Conservation (phyloP, 1,140 invertebrate genomes). For the Leptestheria dahalacensis region DNA sequence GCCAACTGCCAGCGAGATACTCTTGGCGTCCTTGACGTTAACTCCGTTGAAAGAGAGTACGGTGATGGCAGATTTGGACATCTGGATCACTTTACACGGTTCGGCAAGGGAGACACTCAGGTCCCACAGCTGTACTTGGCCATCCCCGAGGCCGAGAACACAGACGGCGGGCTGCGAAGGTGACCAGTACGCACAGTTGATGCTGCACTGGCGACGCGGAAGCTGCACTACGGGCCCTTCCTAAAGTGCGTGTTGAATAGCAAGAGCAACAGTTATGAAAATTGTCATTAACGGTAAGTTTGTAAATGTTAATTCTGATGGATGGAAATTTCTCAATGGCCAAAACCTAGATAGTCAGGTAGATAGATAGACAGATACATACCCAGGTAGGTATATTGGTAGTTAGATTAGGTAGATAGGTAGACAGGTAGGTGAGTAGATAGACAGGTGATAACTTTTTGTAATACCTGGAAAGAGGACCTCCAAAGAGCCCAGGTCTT, state of each 20-base stretch:
- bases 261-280: neutral
- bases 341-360: too few relatives aligned
- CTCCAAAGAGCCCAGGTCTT: constrained; percentile 12
- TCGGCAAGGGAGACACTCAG: neutral
- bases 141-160: constrained; percentile 5
- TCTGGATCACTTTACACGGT: neutral
- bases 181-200: constrained; percentile 8
- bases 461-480: constrained; percentile 4
- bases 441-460: too few relatives aligned
- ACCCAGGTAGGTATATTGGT: neutral
- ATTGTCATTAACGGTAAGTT: neutral
- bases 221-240: constrained; percentile 12
- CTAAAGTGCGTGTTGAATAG: neutral
- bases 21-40: neutral
- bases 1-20: neutral
- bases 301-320: too few relatives aligned
- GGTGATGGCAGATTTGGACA: constrained; percentile 5
- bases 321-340: too few relatives aligned
- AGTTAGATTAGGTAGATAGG: too few relatives aligned
- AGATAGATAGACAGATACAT: too few relatives aligned
- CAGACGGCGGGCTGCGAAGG: constrained; percentile 4
- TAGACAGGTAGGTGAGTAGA: too few relatives aligned
- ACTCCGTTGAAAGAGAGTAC: neutral
- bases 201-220: neutral
- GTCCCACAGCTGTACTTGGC: constrained; percentile 10